These are phyloP conservation scores for Hormaphis cornu DNA, from an alignment of 1,140 invertebrate species.

Conservation along the genomic window DNA sequence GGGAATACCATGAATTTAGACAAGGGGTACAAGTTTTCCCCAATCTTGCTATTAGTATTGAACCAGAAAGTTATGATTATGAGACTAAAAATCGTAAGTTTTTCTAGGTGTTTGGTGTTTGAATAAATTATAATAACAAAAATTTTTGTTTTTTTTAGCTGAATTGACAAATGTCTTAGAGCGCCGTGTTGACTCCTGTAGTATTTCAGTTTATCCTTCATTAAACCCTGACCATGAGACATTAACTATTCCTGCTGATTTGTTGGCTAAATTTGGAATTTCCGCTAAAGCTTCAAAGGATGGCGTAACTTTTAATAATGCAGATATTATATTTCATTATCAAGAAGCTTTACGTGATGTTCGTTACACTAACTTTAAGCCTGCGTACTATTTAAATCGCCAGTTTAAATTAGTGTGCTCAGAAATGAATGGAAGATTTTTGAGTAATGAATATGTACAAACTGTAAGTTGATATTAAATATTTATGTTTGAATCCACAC, in stretches of 20 bases:
- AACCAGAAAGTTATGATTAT: constrained; percentile 42
- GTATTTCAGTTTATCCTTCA: constrained; percentile 82
- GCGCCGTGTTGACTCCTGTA: constrained; percentile 73
- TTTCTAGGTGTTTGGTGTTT: not conserved
- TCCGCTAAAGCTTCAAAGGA: constrained; percentile 69
- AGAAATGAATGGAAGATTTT: constrained; percentile 82
- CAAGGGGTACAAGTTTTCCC: constrained; percentile 74
- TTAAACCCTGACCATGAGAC: constrained; percentile 90
- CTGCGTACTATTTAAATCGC: constrained; percentile 85
- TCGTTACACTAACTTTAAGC: constrained; percentile 85
- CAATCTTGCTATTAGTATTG: constrained; percentile 62
- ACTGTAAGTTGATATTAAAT: constrained; percentile 52
- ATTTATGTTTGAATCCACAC: not conserved
- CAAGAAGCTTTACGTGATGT: constrained; percentile 75
- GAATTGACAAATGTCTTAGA: constrained; percentile 38
- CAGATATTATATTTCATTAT: constrained; percentile 76
- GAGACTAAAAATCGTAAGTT: constrained; percentile 41
- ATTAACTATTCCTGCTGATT: constrained; percentile 62
- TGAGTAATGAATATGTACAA: constrained; percentile 88
- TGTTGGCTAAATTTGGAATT: constrained; percentile 62
- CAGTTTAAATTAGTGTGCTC: constrained; percentile 91
- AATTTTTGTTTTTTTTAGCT: constrained; percentile 25
- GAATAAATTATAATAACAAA: not conserved
- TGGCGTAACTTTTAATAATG: constrained; percentile 72
- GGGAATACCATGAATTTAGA: constrained; percentile 77